Base-by-base conservation (phyloP, 2,888 invertebrate species). In the Microchrysa polita region DNA sequence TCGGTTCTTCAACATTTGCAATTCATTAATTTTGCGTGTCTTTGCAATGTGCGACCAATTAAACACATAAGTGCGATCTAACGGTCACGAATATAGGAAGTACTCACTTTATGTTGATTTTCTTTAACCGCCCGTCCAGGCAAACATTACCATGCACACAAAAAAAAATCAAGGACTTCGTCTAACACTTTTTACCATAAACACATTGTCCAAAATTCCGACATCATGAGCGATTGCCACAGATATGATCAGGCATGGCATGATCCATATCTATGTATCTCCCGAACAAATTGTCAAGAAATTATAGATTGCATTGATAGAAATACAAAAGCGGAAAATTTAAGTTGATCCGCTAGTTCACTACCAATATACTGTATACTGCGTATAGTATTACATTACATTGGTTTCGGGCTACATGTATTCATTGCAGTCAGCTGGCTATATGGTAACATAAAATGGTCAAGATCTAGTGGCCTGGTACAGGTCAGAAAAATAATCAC, bases 1-100 rank as follows among this genome's bases (percentile, higher is more conserved):
- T 20, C 10, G 22, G 18, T 18, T 5, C 18, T 10, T 16, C 55
- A 18, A 55, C 55, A 18, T 55, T 55, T 20, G 18, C 40, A 16
- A 16, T 63, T 34, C 61, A 63, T 40, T 63, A 63, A 63, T 63
- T 63, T 42, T 16, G 18, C 23, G n/a, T 63, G 61, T 42, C 61
- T 63, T 16, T 4, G 18, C 20, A 63, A 42, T 18, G 61, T 40
- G 42, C 40, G 61, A 63, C 40, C 61, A 42, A 63, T 63, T 63
- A 63, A 16, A 63, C 61, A 63, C 55, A 5, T 20, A 63, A 40
- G 61, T 63, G 61, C 61, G 42, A 63, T 63, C 42, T 63, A 63
- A 42, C 16, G 61, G 20, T 63, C 42, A n/a, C 40, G 40, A 63
- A 42, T 18, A 63, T n/a, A n/a, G 61, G 61, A 63, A 63, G 42